Base-by-base conservation (phyloP, 1,140 invertebrate genomes). In the Schlechtendalia chinensis region DNA sequence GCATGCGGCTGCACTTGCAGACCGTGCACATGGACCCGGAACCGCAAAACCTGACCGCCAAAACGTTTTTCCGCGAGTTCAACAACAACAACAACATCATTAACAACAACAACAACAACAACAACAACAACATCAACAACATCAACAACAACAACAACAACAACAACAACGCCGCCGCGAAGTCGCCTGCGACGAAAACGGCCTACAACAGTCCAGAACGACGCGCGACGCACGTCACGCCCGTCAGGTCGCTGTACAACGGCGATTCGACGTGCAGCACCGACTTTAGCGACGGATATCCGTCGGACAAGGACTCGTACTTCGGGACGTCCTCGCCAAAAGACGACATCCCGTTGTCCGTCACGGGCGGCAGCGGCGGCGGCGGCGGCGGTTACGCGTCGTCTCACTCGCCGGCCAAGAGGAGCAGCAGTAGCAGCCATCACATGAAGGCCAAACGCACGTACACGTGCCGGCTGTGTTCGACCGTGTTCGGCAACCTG, bases 401-500 rank as follows among this genome's bases (percentile, higher is more conserved):
- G 3, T 16, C 11, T 4, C 72, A 59, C 29, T 59, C 74, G 56
- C 56, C 74, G 29, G 29, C 32, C n/a, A 61, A 61, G 3, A 24
- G 45, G 8, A 19, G 32, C 1, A 8, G 16, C 22, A 45, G 54
- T 53, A 47, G 80, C 90, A 47, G 56, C 22, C 14, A 29, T 39
- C 74, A 91, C 80, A 94, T 95, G 94, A 95, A 95, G 84, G 83
- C 94, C 24, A 90, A 93, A 65, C 93, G 94, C 0, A 93, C 95
- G 84, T 96, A 96, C 83, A 93, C 94, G 1, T 97, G 95, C 85
- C 89, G 94, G 81, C 87, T 96, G 10, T 97, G 95, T 85, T 89
- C 89, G 0, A 90, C 91, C 0, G 90, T 94, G 4, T 96, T 96
- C 83, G 93, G 93, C 0, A 97, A 96, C 85, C 86, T 96, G n/a